These are phyloP conservation scores for Stictocephala bisonia DNA, from an alignment of 2,888 invertebrate species.

Conservation along the genomic window DNA sequence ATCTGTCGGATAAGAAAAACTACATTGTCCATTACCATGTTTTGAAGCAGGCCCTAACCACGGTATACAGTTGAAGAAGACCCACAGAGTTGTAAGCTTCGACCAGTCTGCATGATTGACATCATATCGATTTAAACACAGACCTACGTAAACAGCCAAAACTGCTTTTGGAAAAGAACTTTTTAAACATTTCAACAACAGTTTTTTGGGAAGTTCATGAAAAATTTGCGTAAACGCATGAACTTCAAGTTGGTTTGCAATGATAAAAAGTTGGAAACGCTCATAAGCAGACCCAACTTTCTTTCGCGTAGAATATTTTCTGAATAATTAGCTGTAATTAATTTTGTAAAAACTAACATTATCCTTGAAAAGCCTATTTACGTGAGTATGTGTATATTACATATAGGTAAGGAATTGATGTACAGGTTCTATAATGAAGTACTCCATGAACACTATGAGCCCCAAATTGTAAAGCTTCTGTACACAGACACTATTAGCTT, in stretches of 20 bases:
- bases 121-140: constrained; percentile 55
- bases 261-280: constrained; percentile 4
- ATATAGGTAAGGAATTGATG: background rate
- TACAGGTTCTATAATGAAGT: constrained; percentile 56
- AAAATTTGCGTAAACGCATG: constrained; percentile 19
- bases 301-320: constrained; percentile 44
- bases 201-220: constrained; percentile 26
- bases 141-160: constrained; percentile 53
- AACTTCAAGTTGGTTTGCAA: constrained; percentile 19
- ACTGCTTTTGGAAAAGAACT: constrained; percentile 62
- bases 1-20: constrained; percentile 33
- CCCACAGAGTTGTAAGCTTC: constrained; percentile 60
- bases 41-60: constrained; percentile 27
- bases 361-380: background rate
- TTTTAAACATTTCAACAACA: constrained; percentile 29
- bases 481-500: constrained; percentile 61
- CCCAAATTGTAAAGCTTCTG: constrained; percentile 54
- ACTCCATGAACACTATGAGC: constrained; percentile 51
- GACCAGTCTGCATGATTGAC: constrained; percentile 60
- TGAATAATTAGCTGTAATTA: background rate
- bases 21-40: constrained; percentile 38
- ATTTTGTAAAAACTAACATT: background rate
- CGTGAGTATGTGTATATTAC: background rate
- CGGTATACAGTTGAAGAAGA: constrained; percentile 58
- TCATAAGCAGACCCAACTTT: constrained; percentile 5